Conservation (phyloP, 2,113 vertebrate genomes). For the Rhinichthys klamathensis region DNA sequence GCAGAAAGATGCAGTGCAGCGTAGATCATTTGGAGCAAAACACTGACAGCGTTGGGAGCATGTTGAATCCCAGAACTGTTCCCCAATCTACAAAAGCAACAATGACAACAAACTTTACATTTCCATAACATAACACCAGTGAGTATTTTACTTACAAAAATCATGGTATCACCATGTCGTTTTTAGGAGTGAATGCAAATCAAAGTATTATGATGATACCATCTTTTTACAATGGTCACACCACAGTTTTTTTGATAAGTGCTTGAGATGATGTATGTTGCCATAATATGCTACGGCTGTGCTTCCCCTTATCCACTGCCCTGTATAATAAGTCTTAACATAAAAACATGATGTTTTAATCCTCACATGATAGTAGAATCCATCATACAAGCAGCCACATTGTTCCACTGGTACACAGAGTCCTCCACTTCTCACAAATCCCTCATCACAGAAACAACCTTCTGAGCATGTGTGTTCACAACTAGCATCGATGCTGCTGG, state of each 20-base stretch:
- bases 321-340: constrained; percentile 13
- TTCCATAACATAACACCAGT: neutral
- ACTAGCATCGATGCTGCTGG: constrained; percentile 51
- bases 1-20: constrained; percentile 58
- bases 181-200: too few relatives aligned
- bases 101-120: neutral
- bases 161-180: neutral
- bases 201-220: too few relatives aligned
- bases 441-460: constrained; percentile 72
- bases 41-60: constrained; percentile 69
- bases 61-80: constrained; percentile 63
- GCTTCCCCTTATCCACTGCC: neutral
- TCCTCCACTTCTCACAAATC: constrained; percentile 69
- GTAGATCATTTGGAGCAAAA: constrained; percentile 56
- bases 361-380: constrained; percentile 68
- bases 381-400: constrained; percentile 74
- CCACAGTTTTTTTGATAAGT: too few relatives aligned
- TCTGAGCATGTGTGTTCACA: constrained; percentile 68
- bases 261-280: neutral
- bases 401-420: constrained; percentile 70
- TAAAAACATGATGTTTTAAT: neutral
- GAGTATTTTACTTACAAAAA: neutral
- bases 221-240: too few relatives aligned
- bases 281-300: neutral
- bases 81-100: constrained; percentile 58